Evolutionary conservation across 2,888 invertebrate species (phyloP), one percentile per base, ranked within the genome.

Genomic region (Leptinotarsa haldemani): DNA sequence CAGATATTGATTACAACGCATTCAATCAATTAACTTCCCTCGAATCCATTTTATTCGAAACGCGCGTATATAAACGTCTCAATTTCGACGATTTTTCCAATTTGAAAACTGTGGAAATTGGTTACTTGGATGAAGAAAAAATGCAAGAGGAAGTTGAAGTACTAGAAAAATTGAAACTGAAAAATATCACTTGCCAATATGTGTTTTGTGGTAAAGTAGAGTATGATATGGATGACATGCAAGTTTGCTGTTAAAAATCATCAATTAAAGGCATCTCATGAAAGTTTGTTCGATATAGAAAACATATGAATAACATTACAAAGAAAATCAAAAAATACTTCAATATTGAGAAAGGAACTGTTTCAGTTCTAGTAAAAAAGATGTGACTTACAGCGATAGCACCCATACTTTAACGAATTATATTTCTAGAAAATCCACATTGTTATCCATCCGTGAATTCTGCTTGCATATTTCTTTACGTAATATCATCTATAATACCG

Each of bases 11-110:
- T 56, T 75, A 72, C 30, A 50, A 72, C 18, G 22, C 46, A 47
- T 75, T 75, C 53, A 20, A 70, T 64, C 66, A 69, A 48, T 13
- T 74, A 65, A 40, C 70, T n/a, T 58, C 48, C n/a, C 72, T 75
- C 22, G 67, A 72, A 64, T 46, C 70, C 4, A 67, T 75, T 50
- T 30, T 67, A 12, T 72, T 75, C 61, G 71, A 72, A n/a, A 70
- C 20, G 15, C 15, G 13, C 40, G 48, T 70, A 13, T 70, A 70
- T 48, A 67, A 67, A 72, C 46, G 25, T 22, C 18, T 75, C 5
- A 50, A 75, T 52, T 75, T 75, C 16, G 47, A 18, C 25, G 69
- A 53, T 61, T 72, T 72, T 64, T 48, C 66, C 13, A 70, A 18
- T 46, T 69, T 75, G 18, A 67, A 72, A 56, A 47, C 22, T 13